These are phyloP conservation scores for Anthophora plumipes DNA, from an alignment of 2,888 invertebrate species.

Conservation along the genomic window DNA sequence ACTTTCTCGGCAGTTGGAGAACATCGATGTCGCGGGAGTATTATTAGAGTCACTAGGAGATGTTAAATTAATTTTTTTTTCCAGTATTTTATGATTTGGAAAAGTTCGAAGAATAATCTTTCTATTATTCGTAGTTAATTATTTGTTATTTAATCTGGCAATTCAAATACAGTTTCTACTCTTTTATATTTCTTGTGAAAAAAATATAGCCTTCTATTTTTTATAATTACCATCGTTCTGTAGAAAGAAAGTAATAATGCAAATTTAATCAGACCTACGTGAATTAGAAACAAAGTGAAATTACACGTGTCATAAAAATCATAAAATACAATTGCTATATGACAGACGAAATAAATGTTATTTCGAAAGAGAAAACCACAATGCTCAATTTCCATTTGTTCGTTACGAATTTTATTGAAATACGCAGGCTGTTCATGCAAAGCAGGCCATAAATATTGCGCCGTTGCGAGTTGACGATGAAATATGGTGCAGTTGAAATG, in stretches of 20 bases:
- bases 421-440: neutral
- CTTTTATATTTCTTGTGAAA: no score
- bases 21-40: conserved; percentile 5
- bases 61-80: neutral
- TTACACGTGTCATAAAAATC: no score
- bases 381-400: neutral
- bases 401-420: conserved; percentile 18
- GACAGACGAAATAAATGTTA: neutral
- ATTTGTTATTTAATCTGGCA: no score
- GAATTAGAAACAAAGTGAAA: no score
- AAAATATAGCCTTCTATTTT: no score
- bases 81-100: neutral
- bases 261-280: no score
- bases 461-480: conserved; percentile 26
- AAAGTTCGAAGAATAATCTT: neutral
- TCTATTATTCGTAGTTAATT: no score
- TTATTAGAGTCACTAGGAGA: neutral
- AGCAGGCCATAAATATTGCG: conserved; percentile 33
- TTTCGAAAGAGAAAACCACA: neutral
- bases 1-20: neutral
- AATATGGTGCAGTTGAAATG: conserved; percentile 39
- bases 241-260: neutral
- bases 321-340: no score
- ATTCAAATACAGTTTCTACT: no score
- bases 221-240: neutral